A percentile compares a stretch with the other conserved stretches of the same genome.
Evolutionary conservation across 1,140 invertebrate species (phyloP).

Genomic region (Nasonia vitripennis): DNA sequence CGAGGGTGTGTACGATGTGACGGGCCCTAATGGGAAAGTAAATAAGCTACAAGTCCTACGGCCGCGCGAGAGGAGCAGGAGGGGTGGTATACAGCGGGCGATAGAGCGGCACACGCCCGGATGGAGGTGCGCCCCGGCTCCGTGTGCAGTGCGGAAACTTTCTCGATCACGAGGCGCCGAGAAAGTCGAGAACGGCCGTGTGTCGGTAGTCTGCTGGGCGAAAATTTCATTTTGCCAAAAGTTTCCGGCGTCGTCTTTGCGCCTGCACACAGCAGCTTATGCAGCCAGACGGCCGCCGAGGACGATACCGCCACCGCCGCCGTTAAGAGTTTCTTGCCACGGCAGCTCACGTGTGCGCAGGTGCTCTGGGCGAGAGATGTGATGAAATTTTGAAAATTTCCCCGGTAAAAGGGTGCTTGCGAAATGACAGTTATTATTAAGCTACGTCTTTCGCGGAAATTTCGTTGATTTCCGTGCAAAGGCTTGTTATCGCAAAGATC

Average conservation of each 20-base stretch:
- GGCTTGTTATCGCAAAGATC: too few relatives aligned
- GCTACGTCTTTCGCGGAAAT: too few relatives aligned
- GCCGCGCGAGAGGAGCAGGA: neutral
- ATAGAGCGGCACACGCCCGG: neutral
- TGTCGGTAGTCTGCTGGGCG: neutral
- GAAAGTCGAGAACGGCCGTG: slow-evolving; percentile 12
- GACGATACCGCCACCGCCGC: slow-evolving; percentile 14
- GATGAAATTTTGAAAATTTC: neutral
- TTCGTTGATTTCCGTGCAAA: too few relatives aligned
- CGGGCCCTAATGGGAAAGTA: slow-evolving; percentile 15
- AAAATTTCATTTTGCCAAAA: slow-evolving; percentile 44
- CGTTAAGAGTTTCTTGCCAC: slow-evolving; percentile 59
- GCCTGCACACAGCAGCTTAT: neutral
- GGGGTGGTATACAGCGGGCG: neutral
- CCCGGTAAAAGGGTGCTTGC: neutral
- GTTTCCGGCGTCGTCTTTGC: slow-evolving; percentile 10
- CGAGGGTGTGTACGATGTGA: neutral
- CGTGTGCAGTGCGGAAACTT: neutral
- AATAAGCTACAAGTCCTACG: slow-evolving; percentile 14
- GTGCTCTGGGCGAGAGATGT: neutral
- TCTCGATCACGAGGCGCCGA: slow-evolving; percentile 21
- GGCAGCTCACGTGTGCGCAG: slow-evolving; percentile 54
- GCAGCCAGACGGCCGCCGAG: neutral
- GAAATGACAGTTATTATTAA: too few relatives aligned
- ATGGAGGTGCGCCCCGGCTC: neutral